Evolutionary conservation across 2,113 vertebrate genomes (phyloP).

Genomic region (Anolis carolinensis): DNA sequence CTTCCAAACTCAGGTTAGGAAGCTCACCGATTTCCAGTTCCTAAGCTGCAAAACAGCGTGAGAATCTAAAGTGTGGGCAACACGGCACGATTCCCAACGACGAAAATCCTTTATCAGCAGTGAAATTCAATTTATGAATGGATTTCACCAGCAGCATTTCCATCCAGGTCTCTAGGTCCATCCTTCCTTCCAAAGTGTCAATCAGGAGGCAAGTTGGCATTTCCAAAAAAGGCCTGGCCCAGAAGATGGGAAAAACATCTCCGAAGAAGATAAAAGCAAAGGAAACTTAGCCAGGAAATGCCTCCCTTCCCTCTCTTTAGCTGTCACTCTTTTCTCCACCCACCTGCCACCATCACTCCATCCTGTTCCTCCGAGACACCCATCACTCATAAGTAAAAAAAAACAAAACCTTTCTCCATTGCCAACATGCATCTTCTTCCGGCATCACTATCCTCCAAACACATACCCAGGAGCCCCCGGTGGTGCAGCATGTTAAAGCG

Average conservation of each 20-base stretch:
- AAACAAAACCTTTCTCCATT: no score
- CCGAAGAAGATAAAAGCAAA: background rate
- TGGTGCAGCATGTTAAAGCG: no score
- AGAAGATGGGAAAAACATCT: background rate
- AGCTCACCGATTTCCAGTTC: conserved; percentile 21
- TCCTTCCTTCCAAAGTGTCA: background rate
- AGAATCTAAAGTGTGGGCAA: no score
- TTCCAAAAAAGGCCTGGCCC: background rate
- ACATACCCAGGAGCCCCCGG: no score
- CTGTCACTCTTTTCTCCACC: background rate
- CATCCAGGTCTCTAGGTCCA: no score
- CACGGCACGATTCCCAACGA: background rate
- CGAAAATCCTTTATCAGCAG: background rate
- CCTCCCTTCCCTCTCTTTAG: background rate
- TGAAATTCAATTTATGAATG: no score
- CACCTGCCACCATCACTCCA: background rate
- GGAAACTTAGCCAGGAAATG: background rate
- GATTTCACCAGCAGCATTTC: no score
- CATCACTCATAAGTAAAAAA: no score
- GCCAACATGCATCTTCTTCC: background rate
- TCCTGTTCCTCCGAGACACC: background rate
- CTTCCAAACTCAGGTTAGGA: background rate
- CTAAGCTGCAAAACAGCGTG: rapidly evolving
- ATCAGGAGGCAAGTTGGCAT: background rate
- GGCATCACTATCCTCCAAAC: no score